Evolutionary conservation across 2,888 invertebrate species (phyloP), one percentile per base, ranked within the genome.

Genomic region (Crioceris asparagi): DNA sequence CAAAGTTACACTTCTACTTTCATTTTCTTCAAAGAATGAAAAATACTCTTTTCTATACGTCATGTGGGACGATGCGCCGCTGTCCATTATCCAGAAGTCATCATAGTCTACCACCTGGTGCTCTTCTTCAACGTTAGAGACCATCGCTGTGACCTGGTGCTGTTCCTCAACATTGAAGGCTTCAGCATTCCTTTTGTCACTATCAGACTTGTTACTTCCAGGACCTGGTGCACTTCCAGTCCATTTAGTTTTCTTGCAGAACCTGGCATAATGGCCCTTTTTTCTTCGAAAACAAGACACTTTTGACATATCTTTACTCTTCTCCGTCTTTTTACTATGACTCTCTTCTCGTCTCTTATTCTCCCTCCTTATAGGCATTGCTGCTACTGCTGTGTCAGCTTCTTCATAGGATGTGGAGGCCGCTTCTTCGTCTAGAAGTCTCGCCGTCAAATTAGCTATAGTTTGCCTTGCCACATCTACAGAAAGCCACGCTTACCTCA

Each of bases 51-150:
- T 15, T 25, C 35, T 35, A 16, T 32, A 44, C 3, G 46, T 38
- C 47, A 50, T 51, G 19, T 52, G 51, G 17, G 41, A 38, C 2
- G 50, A 54, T n/a, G 47, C 50, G 29, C 51, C 54, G 34, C 49
- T 51, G 35, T 53, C 51, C 39, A 49, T 32, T 11, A 48, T 45
- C 50, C 50, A 53, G 6, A 25, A 17, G n/a, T 43, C 39, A 16
- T 39, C 39, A 18, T 29, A n/a, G 18, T 31, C n/a, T n/a, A n/a
- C n/a, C n/a, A 32, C 17, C 11, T 19, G 17, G 4, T n/a, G n/a
- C n/a, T n/a, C n/a, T n/a, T n/a, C n/a, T n/a, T n/a, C n/a, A n/a
- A n/a, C n/a, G n/a, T n/a, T n/a, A n/a, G n/a, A n/a, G n/a, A n/a
- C n/a, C n/a, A n/a, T n/a, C n/a, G n/a, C n/a, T n/a, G n/a, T n/a